A percentile compares a stretch with the other conserved stretches of the same genome.
Evolutionary conservation across 1,140 invertebrate genomes (phyloP).

Genomic region (Drosophila willistoni): DNA sequence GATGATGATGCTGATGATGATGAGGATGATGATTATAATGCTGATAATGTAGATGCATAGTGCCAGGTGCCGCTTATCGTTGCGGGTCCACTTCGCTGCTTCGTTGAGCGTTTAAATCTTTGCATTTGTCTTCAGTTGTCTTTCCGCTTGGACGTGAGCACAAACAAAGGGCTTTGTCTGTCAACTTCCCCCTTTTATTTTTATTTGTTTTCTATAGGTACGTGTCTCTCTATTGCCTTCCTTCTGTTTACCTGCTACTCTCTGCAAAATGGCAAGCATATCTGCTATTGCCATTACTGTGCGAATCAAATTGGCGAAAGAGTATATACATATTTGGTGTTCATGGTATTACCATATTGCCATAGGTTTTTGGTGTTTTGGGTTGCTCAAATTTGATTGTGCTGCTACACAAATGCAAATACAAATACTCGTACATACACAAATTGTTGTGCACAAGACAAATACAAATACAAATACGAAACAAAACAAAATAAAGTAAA

Average conservation of each 20-base stretch:
- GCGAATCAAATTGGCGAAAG: neutral
- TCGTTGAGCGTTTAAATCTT: conserved; percentile 19
- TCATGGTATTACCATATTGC: neutral
- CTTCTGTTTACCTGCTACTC: neutral
- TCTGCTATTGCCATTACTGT: neutral
- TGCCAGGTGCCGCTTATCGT: conserved; percentile 19
- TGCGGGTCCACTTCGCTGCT: conserved; percentile 17
- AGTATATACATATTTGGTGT: neutral
- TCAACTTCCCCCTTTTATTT: conserved; percentile 8
- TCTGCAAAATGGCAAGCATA: neutral
- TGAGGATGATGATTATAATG: neutral
- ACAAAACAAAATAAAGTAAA: conserved; percentile 1
- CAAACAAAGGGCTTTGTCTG: conserved; percentile 19
- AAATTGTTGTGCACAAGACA: conserved; percentile 14
- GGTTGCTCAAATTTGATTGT: conserved; percentile 15
- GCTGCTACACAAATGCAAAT: conserved; percentile 14
- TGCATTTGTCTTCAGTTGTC: conserved; percentile 20
- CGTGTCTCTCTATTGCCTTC: neutral
- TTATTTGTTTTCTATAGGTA: neutral
- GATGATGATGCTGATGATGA: neutral
- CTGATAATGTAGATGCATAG: conserved; percentile 10
- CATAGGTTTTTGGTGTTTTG: neutral
- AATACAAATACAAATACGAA: conserved; percentile 3
- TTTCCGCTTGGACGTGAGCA: conserved; percentile 22
- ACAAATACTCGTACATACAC: conserved; percentile 6